Conservation (phyloP, 2,113 vertebrate species). For the Neodon shergylaensis region DNA sequence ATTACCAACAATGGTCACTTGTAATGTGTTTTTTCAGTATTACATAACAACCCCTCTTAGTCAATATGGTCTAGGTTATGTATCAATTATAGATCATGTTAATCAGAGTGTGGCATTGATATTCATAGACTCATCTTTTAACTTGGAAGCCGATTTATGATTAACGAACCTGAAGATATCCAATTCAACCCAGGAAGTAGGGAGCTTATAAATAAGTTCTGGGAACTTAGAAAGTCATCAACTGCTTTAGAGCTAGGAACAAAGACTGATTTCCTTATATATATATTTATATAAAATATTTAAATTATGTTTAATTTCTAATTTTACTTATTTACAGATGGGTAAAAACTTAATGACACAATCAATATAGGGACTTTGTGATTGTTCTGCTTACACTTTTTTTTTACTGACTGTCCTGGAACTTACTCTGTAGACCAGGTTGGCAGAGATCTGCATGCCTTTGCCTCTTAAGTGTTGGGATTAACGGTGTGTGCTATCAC, state of each 20-base stretch:
- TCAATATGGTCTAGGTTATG: background rate
- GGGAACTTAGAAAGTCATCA: background rate
- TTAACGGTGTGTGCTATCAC: too few relatives aligned
- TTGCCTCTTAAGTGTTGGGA: too few relatives aligned
- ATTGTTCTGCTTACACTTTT: background rate
- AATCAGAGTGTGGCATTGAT: background rate
- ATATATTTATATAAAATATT: background rate
- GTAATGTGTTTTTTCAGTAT: background rate
- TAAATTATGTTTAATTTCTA: background rate
- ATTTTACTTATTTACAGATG: constrained; percentile 19
- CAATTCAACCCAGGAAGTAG: background rate
- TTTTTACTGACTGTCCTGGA: background rate
- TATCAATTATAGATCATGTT: background rate
- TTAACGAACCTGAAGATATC: background rate
- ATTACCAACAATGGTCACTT: background rate
- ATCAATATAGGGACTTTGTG: background rate
- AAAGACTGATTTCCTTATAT: background rate
- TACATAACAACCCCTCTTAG: background rate
- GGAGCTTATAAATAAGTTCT: background rate
- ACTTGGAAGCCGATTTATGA: background rate
- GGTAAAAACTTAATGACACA: background rate
- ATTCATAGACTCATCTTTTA: background rate
- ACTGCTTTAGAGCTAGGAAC: background rate
- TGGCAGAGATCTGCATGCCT: background rate
- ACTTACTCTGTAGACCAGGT: background rate